Evolutionary conservation across 2,888 invertebrate genomes (phyloP), one percentile per base, ranked within the genome.

Genomic region (Uropetala carovei): DNA sequence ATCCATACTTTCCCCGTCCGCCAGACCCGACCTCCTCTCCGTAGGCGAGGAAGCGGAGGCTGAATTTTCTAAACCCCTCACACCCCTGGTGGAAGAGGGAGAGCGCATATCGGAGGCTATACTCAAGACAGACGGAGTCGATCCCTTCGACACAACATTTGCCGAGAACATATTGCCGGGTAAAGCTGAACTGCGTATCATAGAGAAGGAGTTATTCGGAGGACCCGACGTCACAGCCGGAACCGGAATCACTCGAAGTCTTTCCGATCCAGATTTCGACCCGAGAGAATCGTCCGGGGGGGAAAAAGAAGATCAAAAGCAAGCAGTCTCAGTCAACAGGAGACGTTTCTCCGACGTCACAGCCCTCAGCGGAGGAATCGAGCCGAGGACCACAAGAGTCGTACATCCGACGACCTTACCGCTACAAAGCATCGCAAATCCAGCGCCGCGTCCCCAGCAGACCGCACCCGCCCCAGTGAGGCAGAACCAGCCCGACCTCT

Each of bases 11-110:
- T 84, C 92, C 18, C 84, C 89, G 18, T 89, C 95, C 96, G 11
- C 94, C 94, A 94, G 95, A 93, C 94, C 94, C 5, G 96, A 97
- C 94, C 95, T 97, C 92, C 95, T 97, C 16, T 95, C 95, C 22
- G 95, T 95, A n/a, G 95, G 95, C 92, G 97, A 97, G 94, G 97
- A 97, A 94, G 95, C 95, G 93, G 95, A 95, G 59, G 92, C 92
- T 9, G 97, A 96, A 94, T 95, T 96, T 92, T 95, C 95, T 57
- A 98, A 98, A 94, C 98, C 98, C 7, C 94, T 98, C 92, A 98
- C 98, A 8, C 98, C 98, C 0, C 98, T 98, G 94, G 98, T 98
- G 94, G 96, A 97, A 0, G 93, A 94, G n/a, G 57, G 92, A 2
- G 93, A 93, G 91, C 85, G 92, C 60, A 94, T 0, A 92, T 95